Conservation (phyloP, 2,113 vertebrate genomes). For the Telmatochromis sp. region DNA sequence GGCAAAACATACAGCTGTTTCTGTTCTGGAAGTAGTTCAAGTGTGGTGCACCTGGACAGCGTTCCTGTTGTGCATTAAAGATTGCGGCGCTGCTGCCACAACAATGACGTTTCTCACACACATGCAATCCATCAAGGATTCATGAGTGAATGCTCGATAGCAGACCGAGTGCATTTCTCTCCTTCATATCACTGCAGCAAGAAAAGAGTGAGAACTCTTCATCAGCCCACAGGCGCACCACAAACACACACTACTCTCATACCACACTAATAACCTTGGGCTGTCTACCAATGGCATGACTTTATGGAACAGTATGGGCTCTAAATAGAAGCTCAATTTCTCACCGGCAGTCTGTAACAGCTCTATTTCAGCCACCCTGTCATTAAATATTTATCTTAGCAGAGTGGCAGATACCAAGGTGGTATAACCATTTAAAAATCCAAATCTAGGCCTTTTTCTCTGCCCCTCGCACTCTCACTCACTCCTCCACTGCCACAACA, state of each 20-base stretch:
- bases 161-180: conserved; percentile 35
- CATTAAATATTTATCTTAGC: conserved; percentile 77
- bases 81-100: background rate
- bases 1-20: conserved; percentile 31
- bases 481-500: conserved; percentile 36
- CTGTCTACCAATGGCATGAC: conserved; percentile 66
- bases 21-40: conserved; percentile 12
- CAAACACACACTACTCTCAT: conserved; percentile 54
- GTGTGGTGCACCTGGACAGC: conserved; percentile 8
- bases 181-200: conserved; percentile 35
- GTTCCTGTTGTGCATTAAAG: conserved; percentile 4
- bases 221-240: conserved; percentile 15
- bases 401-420: conserved; percentile 59
- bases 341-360: conserved; percentile 61
- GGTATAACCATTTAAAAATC: conserved; percentile 69
- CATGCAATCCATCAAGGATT: conserved; percentile 42
- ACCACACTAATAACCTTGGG: conserved; percentile 76
- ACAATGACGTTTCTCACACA: background rate
- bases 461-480: background rate
- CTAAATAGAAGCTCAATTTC: conserved; percentile 71
- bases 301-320: conserved; percentile 56
- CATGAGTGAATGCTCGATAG: conserved; percentile 43
- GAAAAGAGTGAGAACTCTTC: conserved; percentile 34
- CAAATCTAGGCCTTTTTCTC: conserved; percentile 21
- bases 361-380: conserved; percentile 66